Percentiles rank a stretch among this genome's conserved stretches.
Evolutionary conservation across 2,113 vertebrate species (phyloP).

Genomic region (Paedocypris sp.): DNA sequence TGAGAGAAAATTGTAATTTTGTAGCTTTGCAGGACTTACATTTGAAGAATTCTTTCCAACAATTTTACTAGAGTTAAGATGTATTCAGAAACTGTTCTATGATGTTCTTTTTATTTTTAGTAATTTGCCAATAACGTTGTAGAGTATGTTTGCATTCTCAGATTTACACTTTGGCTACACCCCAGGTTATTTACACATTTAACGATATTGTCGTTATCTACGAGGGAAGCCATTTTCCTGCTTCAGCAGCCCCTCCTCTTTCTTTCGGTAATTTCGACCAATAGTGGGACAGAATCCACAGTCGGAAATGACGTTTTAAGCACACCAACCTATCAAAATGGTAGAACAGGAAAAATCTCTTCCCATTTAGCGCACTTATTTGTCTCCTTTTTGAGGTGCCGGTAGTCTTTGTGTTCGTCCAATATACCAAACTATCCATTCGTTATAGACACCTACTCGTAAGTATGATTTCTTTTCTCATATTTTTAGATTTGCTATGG

Average conservation of each 20-base stretch:
- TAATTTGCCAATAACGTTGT: background rate
- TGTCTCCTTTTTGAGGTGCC: conserved; percentile 26
- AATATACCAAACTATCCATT: background rate
- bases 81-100: background rate
- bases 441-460: background rate
- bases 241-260: conserved; percentile 8
- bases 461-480: background rate
- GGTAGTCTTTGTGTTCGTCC: conserved; percentile 18
- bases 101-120: too few relatives aligned
- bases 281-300: conserved; percentile 19
- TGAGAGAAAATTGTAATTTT: too few relatives aligned
- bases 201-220: background rate
- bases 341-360: conserved; percentile 3
- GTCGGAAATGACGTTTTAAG: conserved; percentile 31
- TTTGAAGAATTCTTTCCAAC: too few relatives aligned
- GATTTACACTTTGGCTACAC: background rate
- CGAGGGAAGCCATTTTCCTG: conserved; percentile 20
- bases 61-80: too few relatives aligned
- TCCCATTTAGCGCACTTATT: conserved; percentile 26
- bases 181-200: background rate
- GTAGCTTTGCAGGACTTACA: too few relatives aligned
- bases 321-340: conserved; percentile 29
- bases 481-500: background rate
- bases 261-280: conserved; percentile 24
- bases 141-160: background rate